Percentiles rank a stretch among this genome's conserved stretches.
These are phyloP conservation scores for Rhincodon typus DNA, from an alignment of 2,797 vertebrate genomes.

Conservation along the genomic window DNA sequence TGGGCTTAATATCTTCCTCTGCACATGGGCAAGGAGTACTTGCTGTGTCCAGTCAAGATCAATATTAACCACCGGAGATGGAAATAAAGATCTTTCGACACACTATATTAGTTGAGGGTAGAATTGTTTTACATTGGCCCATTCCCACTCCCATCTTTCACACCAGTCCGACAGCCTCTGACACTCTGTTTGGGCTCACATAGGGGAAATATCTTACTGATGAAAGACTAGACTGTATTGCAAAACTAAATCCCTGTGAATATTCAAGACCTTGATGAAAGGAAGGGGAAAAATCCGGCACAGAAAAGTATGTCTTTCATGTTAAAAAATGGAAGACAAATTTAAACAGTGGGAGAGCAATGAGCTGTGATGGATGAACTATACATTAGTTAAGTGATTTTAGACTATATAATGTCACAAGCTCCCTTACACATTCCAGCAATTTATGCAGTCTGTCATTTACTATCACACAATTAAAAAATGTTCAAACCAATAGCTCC, in stretches of 20 bases:
- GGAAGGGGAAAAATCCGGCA: neutral
- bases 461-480: neutral
- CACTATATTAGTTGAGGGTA: neutral
- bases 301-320: neutral
- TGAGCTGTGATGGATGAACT: neutral
- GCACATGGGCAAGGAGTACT: neutral
- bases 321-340: neutral
- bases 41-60: neutral
- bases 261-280: neutral
- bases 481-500: neutral
- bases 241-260: neutral
- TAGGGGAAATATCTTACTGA: neutral
- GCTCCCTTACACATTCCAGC: neutral
- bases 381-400: neutral
- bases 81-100: no score
- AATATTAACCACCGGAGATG: neutral
- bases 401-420: neutral
- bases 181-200: neutral
- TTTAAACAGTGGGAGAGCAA: neutral
- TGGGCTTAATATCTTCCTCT: neutral
- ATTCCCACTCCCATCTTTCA: no score
- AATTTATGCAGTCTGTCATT: neutral
- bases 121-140: no score
- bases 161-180: neutral
- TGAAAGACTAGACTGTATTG: neutral